phyloP scores from a whole-genome alignment of 37 sponge, comb jelly and placozoan genomes.

The Spongilla lacustris region DNA sequence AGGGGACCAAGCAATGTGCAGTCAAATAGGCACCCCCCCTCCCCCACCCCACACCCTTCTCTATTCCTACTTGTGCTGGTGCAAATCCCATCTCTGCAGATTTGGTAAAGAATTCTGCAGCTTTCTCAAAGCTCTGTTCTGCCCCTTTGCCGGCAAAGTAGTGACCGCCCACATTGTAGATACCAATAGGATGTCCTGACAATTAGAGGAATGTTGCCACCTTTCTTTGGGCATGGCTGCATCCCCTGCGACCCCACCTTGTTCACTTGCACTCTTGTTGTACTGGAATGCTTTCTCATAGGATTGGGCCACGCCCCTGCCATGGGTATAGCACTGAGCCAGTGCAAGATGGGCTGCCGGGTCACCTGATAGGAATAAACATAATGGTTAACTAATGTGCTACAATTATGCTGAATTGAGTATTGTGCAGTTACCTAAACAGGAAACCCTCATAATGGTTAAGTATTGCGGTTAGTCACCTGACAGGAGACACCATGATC shows the following conservation, averaged over 20 bases:
- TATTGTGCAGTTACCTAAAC: background rate
- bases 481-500: too few relatives aligned
- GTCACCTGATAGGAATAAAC: constrained; percentile 40
- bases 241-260: constrained; percentile 25
- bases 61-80: constrained; percentile 85
- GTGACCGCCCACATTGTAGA: constrained; percentile 77
- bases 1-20: too few relatives aligned
- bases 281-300: constrained; percentile 61
- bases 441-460: too few relatives aligned
- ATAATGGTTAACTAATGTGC: background rate
- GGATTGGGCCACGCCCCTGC: constrained; percentile 76
- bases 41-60: background rate
- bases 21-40: too few relatives aligned
- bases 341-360: constrained; percentile 64
- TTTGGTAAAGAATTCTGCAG: constrained; percentile 66
- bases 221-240: too few relatives aligned
- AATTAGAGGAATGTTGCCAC: too few relatives aligned
- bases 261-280: constrained; percentile 64
- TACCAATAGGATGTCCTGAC: constrained; percentile 64
- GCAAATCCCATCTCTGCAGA: constrained; percentile 75
- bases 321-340: constrained; percentile 83
- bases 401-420: background rate
- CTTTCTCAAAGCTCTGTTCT: constrained; percentile 67
- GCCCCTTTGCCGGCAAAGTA: constrained; percentile 89
- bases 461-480: too few relatives aligned